Percentiles rank a stretch among this genome's conserved stretches.
phyloP scores from a whole-genome alignment of 2,113 vertebrate species.

The Neogobius melanostomus region DNA sequence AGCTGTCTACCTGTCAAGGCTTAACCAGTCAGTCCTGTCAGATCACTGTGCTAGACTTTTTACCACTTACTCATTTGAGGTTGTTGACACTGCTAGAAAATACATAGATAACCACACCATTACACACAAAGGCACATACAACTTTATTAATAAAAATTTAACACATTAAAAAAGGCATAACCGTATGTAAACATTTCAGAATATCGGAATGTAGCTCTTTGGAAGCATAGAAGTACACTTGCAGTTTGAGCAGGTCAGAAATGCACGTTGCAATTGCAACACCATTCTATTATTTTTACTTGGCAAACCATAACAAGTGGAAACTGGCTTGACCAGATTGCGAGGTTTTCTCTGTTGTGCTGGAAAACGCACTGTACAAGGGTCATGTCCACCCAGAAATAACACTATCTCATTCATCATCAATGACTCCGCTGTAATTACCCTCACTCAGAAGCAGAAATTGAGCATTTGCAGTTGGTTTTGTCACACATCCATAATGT shows the following conservation, averaged over 20 bases:
- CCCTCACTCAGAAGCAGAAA: no score
- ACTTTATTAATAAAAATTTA: conserved; percentile 47
- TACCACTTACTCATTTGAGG: neutral
- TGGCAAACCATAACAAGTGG: neutral
- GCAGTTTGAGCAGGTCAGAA: neutral
- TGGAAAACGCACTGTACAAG: no score
- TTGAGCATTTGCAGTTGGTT: no score
- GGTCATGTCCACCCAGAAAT: no score
- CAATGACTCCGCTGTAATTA: no score
- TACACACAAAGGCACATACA: neutral
- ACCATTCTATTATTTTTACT: neutral
- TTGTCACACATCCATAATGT: no score
- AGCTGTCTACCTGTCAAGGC: neutral
- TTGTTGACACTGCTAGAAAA: neutral
- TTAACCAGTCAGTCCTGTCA: conserved; percentile 51
- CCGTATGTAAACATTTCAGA: neutral
- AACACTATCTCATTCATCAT: no score
- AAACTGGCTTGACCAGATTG: neutral
- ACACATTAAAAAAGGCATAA: conserved; percentile 29
- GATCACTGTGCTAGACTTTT: conserved; percentile 8
- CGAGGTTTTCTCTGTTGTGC: neutral
- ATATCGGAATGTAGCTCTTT: neutral
- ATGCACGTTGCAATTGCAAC: neutral
- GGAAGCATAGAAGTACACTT: neutral
- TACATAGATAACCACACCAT: neutral